A percentile compares a stretch with the other conserved stretches of the same genome.
Conservation (phyloP, 2,797 vertebrate genomes). For the Sylvia borin region DNA sequence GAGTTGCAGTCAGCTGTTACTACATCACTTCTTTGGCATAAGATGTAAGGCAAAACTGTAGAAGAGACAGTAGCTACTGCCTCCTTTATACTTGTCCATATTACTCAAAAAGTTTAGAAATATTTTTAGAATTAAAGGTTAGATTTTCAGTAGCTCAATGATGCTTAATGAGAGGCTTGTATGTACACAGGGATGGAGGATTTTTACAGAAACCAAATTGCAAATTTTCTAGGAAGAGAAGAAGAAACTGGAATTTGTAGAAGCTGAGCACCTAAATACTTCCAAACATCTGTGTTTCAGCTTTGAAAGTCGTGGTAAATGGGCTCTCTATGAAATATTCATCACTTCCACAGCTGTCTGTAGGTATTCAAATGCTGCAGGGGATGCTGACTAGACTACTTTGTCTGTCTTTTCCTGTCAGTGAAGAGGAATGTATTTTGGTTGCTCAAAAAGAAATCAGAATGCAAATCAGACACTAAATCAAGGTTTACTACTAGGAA, state of each 20-base stretch:
- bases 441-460: neutral
- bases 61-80: neutral
- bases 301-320: neutral
- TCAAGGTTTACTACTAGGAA: neutral
- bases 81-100: neutral
- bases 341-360: neutral
- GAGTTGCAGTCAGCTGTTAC: neutral
- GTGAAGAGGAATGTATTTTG: neutral
- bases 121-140: neutral
- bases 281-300: neutral
- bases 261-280: neutral
- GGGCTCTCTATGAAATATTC: neutral
- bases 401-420: neutral
- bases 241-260: neutral
- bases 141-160: neutral
- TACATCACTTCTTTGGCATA: neutral
- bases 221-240: neutral
- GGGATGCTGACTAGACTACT: neutral
- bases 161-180: neutral
- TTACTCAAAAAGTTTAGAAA: neutral
- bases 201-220: neutral
- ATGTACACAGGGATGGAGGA: neutral
- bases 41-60: neutral
- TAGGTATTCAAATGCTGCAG: neutral
- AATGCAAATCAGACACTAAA: neutral